Evolutionary conservation across 2,113 vertebrate genomes (phyloP).

Genomic region (Ageneiosus marmoratus): DNA sequence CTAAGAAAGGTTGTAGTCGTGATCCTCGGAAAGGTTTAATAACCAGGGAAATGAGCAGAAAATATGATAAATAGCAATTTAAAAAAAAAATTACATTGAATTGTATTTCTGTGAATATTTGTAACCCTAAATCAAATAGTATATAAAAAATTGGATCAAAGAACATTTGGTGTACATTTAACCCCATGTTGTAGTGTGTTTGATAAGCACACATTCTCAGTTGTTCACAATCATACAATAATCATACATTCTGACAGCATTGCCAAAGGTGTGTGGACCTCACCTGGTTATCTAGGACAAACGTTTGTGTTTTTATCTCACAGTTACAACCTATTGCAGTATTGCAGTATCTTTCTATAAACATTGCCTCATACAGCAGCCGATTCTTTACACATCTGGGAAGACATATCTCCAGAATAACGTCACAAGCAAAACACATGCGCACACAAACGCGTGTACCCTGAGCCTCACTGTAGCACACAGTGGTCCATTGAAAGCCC

Average conservation of each 20-base stretch:
- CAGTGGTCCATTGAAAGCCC: neutral
- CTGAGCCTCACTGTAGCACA: neutral
- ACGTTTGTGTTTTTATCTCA: neutral
- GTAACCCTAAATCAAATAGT: neutral
- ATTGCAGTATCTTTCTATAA: neutral
- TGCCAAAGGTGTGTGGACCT: neutral
- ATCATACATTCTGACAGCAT: neutral
- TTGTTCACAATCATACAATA: neutral
- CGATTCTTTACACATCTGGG: neutral
- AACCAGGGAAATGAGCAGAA: neutral
- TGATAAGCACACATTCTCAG: neutral
- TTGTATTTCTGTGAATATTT: neutral
- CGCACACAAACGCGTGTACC: neutral
- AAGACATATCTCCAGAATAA: neutral
- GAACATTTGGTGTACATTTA: no score
- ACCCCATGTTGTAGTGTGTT: neutral
- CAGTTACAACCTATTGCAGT: neutral
- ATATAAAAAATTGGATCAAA: neutral
- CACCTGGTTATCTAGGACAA: neutral
- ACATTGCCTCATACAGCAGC: neutral
- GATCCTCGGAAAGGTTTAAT: neutral
- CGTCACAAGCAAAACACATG: neutral
- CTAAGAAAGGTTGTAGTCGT: neutral
- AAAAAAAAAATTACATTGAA: neutral
- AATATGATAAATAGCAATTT: neutral